Base-by-base conservation (phyloP, 2,888 invertebrate genomes). In the Embidobia sp. region DNA sequence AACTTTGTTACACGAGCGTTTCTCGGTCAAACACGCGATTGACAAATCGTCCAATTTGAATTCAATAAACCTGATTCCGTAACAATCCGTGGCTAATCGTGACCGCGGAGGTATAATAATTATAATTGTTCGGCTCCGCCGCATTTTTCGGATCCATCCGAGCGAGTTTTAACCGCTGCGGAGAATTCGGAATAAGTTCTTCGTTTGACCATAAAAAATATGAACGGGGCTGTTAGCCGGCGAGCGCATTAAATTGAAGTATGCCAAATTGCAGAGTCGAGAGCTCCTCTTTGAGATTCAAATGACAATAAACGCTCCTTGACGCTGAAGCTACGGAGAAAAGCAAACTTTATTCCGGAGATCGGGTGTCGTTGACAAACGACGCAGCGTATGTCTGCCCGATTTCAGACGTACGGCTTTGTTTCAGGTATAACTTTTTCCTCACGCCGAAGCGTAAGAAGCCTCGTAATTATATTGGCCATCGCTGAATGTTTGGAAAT, bases 201-300 rank as follows among this genome's bases (percentile, higher is more conserved):
- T 53, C 31, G 10, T 10, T 51, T 46, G 49, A 18, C 49, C 73
- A 57, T 73, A 73, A 73, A 73, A 73, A 42, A 15, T n/a, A n/a
- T 10, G 26, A 13, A 18, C 42, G 11, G 33, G 31, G 57, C 57
- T 22, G 67, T 66, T 66, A 66, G n/a, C 11, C n/a, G 31, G 10
- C 10, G 31, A 33, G 31, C 18, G 64, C 64, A 49, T 64, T 26
- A 73, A 73, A 73, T 57, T 57, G 55, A 64, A 73, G 64, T 73
- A 42, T 57, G 31, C 15, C 42, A 73, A 64, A 64, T 73, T 72
- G 70, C 46, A 72, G 70, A 63, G 61, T 29, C 16, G 44, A 42
- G 48, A 29, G 46, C 4, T 22, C 1, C 46, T 18, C 29, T 51
- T 70, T 35, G 35, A 37, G 53, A 63, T 72, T 64, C 42, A 59